A percentile compares a stretch with the other conserved stretches of the same genome.
Conservation (phyloP, 2,797 vertebrate species). For the Xiphorhynchus erythropygius region DNA sequence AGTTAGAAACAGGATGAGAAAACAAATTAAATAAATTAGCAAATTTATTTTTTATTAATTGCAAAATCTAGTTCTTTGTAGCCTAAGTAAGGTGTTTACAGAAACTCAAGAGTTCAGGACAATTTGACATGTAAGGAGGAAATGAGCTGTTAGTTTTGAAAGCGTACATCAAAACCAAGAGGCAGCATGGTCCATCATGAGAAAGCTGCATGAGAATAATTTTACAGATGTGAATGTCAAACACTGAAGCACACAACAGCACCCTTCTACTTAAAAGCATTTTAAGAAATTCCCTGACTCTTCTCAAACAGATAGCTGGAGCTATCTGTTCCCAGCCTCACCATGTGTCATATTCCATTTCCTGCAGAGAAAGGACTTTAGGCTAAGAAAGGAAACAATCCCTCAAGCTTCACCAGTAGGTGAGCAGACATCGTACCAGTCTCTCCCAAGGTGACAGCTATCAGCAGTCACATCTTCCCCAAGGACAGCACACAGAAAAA, state of each 20-base stretch:
- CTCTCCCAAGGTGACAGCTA: not conserved
- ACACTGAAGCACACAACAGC: not conserved
- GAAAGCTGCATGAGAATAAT: not conserved
- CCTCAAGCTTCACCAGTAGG: not conserved
- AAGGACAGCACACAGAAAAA: not conserved
- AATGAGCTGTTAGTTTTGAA: not conserved
- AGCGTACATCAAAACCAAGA: not conserved
- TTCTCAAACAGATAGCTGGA: not conserved
- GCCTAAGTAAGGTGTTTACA: not conserved
- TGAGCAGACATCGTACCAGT: not conserved
- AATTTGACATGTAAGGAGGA: not conserved
- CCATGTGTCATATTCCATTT: not conserved
- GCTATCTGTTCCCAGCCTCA: not conserved
- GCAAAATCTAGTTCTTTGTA: not conserved
- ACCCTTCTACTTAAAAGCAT: not conserved
- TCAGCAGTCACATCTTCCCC: not conserved
- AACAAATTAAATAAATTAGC: not conserved
- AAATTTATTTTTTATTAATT: not conserved
- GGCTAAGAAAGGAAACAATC: not conserved
- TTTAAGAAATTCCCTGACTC: not conserved
- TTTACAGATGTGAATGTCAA: not conserved
- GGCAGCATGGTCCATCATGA: not conserved
- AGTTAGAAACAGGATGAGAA: not conserved
- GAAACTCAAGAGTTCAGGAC: not conserved
- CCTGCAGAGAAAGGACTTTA: not conserved